These are phyloP conservation scores for Ceratosolen fusciceps DNA, from an alignment of 1,140 invertebrate genomes.

Conservation along the genomic window DNA sequence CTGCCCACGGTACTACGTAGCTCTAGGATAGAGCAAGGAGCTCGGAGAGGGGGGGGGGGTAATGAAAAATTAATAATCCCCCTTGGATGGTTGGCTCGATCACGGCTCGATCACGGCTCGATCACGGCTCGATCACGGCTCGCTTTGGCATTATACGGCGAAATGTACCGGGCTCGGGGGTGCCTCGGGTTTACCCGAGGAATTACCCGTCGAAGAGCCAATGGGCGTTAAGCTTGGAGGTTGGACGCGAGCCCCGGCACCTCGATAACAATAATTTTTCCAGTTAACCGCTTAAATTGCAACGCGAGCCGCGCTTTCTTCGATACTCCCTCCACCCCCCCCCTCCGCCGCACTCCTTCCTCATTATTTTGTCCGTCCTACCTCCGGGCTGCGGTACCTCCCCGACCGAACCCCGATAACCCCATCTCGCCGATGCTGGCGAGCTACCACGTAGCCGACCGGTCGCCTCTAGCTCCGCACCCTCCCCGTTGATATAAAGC, in stretches of 20 bases:
- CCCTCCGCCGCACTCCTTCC: not conserved
- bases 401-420: too few relatives aligned
- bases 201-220: constrained; percentile 53
- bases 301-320: constrained; percentile 60
- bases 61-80: constrained; percentile 44
- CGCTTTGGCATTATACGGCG: constrained; percentile 41
- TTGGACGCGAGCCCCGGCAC: constrained; percentile 45
- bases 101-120: constrained; percentile 49
- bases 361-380: not conserved
- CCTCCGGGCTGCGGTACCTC: not conserved
- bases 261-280: constrained; percentile 66
- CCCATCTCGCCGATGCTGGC: too few relatives aligned
- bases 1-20: not conserved
- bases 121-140: constrained; percentile 42
- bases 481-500: too few relatives aligned
- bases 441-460: too few relatives aligned
- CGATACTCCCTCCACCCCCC: not conserved
- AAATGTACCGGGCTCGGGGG: constrained; percentile 13
- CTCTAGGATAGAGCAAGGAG: too few relatives aligned
- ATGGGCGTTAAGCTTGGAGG: constrained; percentile 55
- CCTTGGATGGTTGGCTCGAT: constrained; percentile 56
- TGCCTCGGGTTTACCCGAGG: not conserved
- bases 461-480: too few relatives aligned
- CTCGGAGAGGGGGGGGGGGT: not conserved
- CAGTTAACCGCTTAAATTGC: constrained; percentile 66